These are phyloP conservation scores for Drosophila micromelanica DNA, from an alignment of 1,140 invertebrate genomes.

Conservation along the genomic window DNA sequence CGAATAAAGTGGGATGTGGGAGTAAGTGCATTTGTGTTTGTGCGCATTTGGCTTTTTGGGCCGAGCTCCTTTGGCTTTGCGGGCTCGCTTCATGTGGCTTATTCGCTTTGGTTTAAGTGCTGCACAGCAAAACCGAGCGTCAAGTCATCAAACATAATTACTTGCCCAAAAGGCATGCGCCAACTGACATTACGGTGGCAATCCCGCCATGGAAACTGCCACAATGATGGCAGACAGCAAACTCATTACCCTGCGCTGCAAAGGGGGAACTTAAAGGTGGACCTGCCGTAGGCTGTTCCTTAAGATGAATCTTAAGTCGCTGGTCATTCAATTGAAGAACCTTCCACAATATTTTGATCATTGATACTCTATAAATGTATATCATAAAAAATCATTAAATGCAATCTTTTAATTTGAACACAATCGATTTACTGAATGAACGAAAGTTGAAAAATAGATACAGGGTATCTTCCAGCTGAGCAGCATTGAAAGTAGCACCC, in stretches of 20 bases:
- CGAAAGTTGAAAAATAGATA: too few relatives aligned
- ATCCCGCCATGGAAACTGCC: slow-evolving; percentile 10
- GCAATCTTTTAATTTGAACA: too few relatives aligned
- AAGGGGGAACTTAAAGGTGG: slow-evolving; percentile 58
- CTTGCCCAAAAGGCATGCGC: slow-evolving; percentile 73
- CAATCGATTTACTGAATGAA: too few relatives aligned
- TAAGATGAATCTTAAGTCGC: not conserved
- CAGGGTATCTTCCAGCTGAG: too few relatives aligned
- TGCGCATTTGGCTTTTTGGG: not conserved
- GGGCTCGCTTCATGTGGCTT: slow-evolving; percentile 7
- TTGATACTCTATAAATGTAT: too few relatives aligned
- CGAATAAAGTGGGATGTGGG: too few relatives aligned
- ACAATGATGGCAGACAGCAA: slow-evolving; percentile 10
- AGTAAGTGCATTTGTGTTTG: not conserved
- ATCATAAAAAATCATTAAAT: too few relatives aligned
- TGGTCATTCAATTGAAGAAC: not conserved
- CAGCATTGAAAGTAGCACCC: too few relatives aligned
- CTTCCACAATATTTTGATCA: not conserved
- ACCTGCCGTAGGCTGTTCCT: slow-evolving; percentile 27
- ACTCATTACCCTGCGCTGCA: slow-evolving; percentile 52
- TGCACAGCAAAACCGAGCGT: slow-evolving; percentile 22
- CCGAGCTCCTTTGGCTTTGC: not conserved
- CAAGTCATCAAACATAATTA: slow-evolving; percentile 77
- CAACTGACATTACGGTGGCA: slow-evolving; percentile 65
- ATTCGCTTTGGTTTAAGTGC: slow-evolving; percentile 35